phyloP scores from a whole-genome alignment of 1,140 invertebrate genomes.

The Sitobion miscanthi region DNA sequence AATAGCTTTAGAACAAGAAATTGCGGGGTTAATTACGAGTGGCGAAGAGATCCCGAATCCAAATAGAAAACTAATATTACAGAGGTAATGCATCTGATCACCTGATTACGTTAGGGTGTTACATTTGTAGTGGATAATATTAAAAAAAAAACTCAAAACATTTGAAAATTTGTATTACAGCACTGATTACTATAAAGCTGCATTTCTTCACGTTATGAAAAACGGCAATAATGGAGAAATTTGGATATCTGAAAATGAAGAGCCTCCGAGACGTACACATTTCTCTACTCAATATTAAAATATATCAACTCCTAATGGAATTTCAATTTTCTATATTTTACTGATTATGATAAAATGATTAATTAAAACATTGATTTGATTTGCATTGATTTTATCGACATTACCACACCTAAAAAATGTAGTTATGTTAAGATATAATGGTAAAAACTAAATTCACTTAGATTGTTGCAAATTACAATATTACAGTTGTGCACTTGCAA shows the following conservation, averaged over 20 bases:
- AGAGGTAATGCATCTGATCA: neutral
- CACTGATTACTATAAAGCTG: neutral
- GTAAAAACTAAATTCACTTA: no score
- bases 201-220: constrained; percentile 25
- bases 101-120: neutral
- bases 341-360: neutral
- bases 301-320: neutral
- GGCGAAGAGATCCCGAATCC: neutral
- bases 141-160: neutral
- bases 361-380: neutral
- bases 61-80: constrained; percentile 9
- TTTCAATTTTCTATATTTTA: neutral
- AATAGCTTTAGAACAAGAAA: neutral
- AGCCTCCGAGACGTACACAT: neutral
- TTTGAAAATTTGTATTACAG: constrained; percentile 3
- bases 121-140: neutral
- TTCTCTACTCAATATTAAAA: neutral
- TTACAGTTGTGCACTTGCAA: no score
- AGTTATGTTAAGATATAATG: no score
- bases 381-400: no score
- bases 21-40: neutral
- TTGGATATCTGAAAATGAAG: constrained; percentile 40
- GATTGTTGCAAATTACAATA: no score
- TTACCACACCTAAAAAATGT: no score
- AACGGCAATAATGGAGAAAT: neutral